These are phyloP conservation scores for Myopa testacea DNA, from an alignment of 2,888 invertebrate species.

Conservation along the genomic window DNA sequence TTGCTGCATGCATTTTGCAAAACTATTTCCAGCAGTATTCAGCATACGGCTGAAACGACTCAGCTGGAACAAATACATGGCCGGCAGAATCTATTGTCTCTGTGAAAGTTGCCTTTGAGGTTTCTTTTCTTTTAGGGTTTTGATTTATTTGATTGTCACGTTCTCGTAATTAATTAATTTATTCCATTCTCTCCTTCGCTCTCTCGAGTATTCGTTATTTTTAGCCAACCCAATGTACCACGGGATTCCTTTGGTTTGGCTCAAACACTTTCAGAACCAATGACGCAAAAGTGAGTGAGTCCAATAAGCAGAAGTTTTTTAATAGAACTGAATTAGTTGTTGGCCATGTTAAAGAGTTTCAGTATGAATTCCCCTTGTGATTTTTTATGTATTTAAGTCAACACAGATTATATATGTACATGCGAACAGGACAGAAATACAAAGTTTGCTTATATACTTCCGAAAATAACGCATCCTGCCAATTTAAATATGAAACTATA, in stretches of 20 bases:
- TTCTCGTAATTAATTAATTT: conserved; percentile 33
- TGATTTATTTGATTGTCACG: conserved; percentile 35
- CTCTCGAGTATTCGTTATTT: not conserved
- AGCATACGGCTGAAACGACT: not conserved
- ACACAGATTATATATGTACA: too few species aligned
- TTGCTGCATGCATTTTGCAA: conserved; percentile 15
- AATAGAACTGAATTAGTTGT: too few species aligned
- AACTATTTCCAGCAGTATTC: conserved; percentile 25
- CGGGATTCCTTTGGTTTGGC: not conserved
- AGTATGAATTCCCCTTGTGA: too few species aligned
- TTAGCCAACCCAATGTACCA: not conserved
- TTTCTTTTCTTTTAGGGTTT: conserved; percentile 14
- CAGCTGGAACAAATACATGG: not conserved
- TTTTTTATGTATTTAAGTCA: too few species aligned
- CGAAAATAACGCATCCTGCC: too few species aligned
- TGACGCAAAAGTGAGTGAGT: not conserved
- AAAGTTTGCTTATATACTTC: too few species aligned
- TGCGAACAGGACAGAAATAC: too few species aligned
- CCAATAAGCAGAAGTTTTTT: too few species aligned
- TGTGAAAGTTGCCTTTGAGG: not conserved
- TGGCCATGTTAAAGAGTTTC: too few species aligned
- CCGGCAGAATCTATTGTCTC: not conserved
- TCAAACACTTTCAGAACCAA: not conserved
- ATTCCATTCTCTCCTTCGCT: not conserved
- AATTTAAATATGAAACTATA: too few species aligned